Percentiles rank a stretch among this genome's conserved stretches.
These are phyloP conservation scores for Schizopygopsis malacanthus DNA, from an alignment of 2,797 vertebrate genomes.

Conservation along the genomic window DNA sequence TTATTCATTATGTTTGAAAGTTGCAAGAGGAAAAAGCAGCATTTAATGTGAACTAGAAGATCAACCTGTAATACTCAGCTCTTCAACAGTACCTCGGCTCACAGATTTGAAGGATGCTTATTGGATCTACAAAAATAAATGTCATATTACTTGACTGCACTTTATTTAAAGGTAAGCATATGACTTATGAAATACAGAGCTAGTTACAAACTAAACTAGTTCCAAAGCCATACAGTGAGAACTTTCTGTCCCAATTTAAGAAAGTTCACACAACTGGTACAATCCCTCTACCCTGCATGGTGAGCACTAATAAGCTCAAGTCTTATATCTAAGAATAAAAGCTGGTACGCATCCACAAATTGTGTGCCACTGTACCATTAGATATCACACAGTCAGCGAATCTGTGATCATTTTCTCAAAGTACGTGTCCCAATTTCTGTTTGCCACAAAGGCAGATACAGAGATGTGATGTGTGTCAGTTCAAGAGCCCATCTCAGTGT, in stretches of 20 bases:
- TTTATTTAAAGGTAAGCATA: not conserved
- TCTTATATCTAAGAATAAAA: constrained; percentile 29
- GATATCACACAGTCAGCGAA: constrained; percentile 42
- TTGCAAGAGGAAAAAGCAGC: not conserved
- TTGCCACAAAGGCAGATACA: constrained; percentile 16
- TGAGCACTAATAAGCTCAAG: constrained; percentile 24
- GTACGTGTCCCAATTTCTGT: constrained; percentile 1
- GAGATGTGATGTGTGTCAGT: not conserved
- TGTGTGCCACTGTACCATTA: not conserved
- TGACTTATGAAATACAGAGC: not conserved
- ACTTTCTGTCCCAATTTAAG: constrained; percentile 22
- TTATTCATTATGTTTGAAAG: not conserved
- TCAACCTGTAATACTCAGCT: not conserved
- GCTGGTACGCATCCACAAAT: not conserved
- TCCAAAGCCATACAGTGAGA: not conserved
- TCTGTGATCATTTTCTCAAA: constrained; percentile 35
- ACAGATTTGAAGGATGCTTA: not conserved
- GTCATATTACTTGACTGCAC: not conserved
- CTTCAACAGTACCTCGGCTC: not conserved
- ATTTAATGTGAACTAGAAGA: not conserved
- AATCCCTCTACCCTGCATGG: not conserved
- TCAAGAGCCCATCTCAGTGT: not conserved
- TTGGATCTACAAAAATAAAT: constrained; percentile 1
- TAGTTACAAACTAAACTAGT: not conserved
- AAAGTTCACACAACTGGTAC: not conserved